Evolutionary conservation across 92 coral and sea anemone species (phyloP).

Genomic region (Meandrina meandrites): DNA sequence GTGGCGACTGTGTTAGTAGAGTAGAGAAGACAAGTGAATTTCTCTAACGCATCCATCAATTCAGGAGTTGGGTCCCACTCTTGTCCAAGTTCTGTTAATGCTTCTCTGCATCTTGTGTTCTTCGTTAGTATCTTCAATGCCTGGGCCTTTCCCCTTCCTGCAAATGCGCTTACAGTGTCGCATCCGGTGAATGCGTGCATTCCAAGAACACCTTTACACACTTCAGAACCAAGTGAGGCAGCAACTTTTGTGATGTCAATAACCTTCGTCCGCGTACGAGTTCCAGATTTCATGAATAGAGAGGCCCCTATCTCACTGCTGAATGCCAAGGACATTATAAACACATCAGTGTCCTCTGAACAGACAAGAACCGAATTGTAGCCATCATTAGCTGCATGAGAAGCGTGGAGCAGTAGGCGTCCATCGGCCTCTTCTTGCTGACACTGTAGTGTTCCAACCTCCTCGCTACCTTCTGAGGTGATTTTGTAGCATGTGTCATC

Average conservation of each 20-base stretch:
- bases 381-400: slow-evolving; percentile 48
- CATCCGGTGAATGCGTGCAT: slow-evolving; percentile 49
- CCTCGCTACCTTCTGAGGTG: no score
- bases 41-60: slow-evolving; percentile 21
- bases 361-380: slow-evolving; percentile 24
- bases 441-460: slow-evolving; percentile 21
- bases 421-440: slow-evolving; percentile 60
- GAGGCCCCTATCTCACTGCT: slow-evolving; percentile 21
- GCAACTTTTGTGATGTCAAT: slow-evolving; percentile 35
- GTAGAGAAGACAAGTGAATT: slow-evolving; percentile 30
- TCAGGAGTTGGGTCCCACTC: slow-evolving; percentile 29
- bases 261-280: slow-evolving; percentile 47
- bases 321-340: slow-evolving; percentile 40
- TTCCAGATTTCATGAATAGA: slow-evolving; percentile 31
- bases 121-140: slow-evolving; percentile 26
- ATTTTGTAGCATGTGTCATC: slow-evolving; percentile 41
- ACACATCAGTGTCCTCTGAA: slow-evolving; percentile 54
- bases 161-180: slow-evolving; percentile 47
- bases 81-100: slow-evolving; percentile 13
- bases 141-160: slow-evolving; percentile 25
- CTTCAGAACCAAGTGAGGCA: slow-evolving; percentile 24
- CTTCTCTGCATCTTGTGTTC: background rate
- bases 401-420: slow-evolving; percentile 45
- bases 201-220: slow-evolving; percentile 22
- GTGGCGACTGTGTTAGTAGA: slow-evolving; percentile 1